phyloP scores from a whole-genome alignment of 2,113 vertebrate species.

The Donacobius atricapilla region DNA sequence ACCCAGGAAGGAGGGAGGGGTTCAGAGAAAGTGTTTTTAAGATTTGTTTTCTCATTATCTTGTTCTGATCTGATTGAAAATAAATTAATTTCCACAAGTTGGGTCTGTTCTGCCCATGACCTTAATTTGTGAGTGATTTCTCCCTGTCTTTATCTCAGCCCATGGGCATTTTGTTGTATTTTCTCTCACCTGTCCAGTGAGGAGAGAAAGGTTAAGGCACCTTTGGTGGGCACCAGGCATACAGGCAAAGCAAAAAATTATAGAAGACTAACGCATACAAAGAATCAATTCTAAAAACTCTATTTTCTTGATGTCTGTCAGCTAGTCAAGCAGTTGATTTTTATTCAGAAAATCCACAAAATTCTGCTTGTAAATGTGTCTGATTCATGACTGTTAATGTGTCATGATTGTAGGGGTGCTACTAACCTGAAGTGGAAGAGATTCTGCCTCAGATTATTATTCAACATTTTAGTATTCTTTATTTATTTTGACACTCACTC shows the following conservation, averaged over 20 bases:
- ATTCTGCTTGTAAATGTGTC: too few species aligned
- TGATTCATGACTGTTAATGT: not conserved
- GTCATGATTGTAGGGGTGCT: not conserved
- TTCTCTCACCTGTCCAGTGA: not conserved
- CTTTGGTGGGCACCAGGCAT: not conserved
- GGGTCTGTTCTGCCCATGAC: not conserved
- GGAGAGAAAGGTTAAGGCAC: too few species aligned
- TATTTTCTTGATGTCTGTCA: not conserved
- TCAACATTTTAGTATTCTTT: not conserved
- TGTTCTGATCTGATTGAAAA: not conserved
- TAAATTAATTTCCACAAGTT: not conserved
- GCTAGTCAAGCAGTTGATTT: not conserved
- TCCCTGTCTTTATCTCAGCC: not conserved
- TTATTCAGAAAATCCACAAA: not conserved
- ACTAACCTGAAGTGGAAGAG: not conserved
- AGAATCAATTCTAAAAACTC: not conserved
- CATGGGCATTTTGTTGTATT: not conserved
- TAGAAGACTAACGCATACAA: not conserved
- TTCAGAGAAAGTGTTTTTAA: not conserved
- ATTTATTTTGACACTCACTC: not conserved
- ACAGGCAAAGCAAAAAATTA: not conserved
- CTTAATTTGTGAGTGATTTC: not conserved
- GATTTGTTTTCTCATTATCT: not conserved
- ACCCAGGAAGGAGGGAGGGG: not conserved
- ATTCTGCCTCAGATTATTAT: not conserved